Conservation (phyloP, 2,113 vertebrate genomes). For the Triplophysa rosa region DNA sequence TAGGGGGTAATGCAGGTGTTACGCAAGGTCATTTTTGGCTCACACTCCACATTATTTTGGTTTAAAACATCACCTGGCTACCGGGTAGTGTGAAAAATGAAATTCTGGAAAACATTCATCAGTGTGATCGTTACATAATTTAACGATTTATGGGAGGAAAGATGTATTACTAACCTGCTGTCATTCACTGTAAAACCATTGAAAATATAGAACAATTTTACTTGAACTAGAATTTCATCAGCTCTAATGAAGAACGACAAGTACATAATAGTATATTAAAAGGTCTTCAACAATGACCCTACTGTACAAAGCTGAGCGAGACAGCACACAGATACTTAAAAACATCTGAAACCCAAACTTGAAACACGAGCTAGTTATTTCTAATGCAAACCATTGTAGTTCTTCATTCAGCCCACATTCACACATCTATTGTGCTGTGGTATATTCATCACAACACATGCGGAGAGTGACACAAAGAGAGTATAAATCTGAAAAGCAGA, state of each 20-base stretch:
- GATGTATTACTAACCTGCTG: neutral
- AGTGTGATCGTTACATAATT: neutral
- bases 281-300: conserved; percentile 26
- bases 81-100: neutral
- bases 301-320: neutral
- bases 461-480: neutral
- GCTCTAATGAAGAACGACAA: conserved; percentile 31
- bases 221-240: neutral
- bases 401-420: neutral
- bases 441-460: neutral
- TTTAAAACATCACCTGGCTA: neutral
- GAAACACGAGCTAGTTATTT: neutral
- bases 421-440: neutral
- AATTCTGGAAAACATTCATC: neutral
- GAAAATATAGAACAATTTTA: neutral
- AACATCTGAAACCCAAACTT: neutral
- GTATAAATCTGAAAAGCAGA: conserved; percentile 1
- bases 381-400: neutral
- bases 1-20: conserved; percentile 1
- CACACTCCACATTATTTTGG: conserved; percentile 12
- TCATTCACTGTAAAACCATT: neutral
- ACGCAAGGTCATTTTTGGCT: conserved; percentile 22
- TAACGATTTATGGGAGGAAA: conserved; percentile 1
- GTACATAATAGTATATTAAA: conserved; percentile 19
- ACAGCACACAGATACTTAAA: conserved; percentile 7